Base-by-base conservation (phyloP, 2,113 vertebrate genomes). In the Pantherophis guttatus region DNA sequence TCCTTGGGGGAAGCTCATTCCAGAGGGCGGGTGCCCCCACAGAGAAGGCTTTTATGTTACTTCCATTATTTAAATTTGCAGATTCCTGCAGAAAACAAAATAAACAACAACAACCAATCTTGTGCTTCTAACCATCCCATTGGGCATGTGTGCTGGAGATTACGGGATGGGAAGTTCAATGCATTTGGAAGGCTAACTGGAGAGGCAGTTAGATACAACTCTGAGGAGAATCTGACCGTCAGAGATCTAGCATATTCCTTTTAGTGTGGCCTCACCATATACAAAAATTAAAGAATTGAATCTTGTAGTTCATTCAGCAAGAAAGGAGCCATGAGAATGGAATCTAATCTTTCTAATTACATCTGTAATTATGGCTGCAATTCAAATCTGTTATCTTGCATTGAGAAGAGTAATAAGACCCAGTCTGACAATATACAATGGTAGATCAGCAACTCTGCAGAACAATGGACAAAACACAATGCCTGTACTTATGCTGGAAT, bases 381-480 rank as follows among this genome's bases (percentile, higher is more conserved):
- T 57, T 94, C 91, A 59, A 53, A 81, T 0, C 0, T 39, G 53
- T 39, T 93, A 87, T 8, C 24, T 86, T 8, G 50, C 75, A 50
- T 12, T 86, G 75, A 85, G 53, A 88, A 86, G 7, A 50, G 39
- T 39, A 54, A 91, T 91, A 13, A 89, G n/a, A 50, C 91, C 29
- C 70, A 86, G 29, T 48, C n/a, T 50, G 48, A 57, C 75, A 90
- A n/a, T 81, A 53, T 86, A 90, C 55, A 90, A 90, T 93, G 81
- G 8, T 62, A 29, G 57, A 93, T 93, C 88, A 86, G 92, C 86
- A 90, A 93, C 59, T 19, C 48, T 13, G 13, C 29, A 90, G 55
- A 86, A 93, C 88, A 93, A 53, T 62, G 88, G 59, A 90, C 92
- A 86, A 90, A 93, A 90, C 33, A 62, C 88, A 90, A 50, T 86